Percentiles rank a stretch among this genome's conserved stretches.
Evolutionary conservation across 64 coral and sea anemone species (phyloP).

Genomic region (Actinia tenebrosa): DNA sequence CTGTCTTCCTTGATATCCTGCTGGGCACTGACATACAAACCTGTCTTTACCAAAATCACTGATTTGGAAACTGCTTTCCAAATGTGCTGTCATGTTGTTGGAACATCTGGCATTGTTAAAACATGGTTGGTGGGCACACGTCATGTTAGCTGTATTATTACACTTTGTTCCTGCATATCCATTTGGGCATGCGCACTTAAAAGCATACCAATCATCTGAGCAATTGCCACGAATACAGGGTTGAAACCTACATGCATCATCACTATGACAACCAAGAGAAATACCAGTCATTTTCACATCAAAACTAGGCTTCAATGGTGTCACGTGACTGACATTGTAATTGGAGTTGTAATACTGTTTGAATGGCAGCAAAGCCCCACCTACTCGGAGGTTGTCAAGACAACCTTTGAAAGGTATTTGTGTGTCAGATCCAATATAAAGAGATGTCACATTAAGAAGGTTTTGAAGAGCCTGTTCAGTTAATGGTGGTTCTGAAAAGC

Average conservation of each 20-base stretch:
- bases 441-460: slow-evolving; percentile 40
- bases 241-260: slow-evolving; percentile 44
- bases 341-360: slow-evolving; percentile 65
- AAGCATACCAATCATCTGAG: slow-evolving; percentile 60
- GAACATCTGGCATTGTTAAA: slow-evolving; percentile 61
- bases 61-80: slow-evolving; percentile 29
- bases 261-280: slow-evolving; percentile 68
- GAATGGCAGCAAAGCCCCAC: slow-evolving; percentile 74
- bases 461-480: slow-evolving; percentile 13
- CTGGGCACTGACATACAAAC: slow-evolving; percentile 66
- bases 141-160: slow-evolving; percentile 84
- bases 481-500: background rate
- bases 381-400: slow-evolving; percentile 59
- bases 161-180: slow-evolving; percentile 71
- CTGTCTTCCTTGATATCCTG: slow-evolving; percentile 66
- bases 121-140: slow-evolving; percentile 74
- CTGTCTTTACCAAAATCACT: slow-evolving; percentile 76
- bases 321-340: slow-evolving; percentile 69
- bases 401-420: slow-evolving; percentile 60
- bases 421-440: slow-evolving; percentile 38
- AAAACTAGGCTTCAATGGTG: slow-evolving; percentile 75
- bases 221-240: slow-evolving; percentile 77
- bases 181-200: slow-evolving; percentile 53
- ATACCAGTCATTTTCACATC: slow-evolving; percentile 11
- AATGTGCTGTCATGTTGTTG: slow-evolving; percentile 38